Percentiles rank a stretch among this genome's conserved stretches.
phyloP scores from a whole-genome alignment of 2,113 vertebrate genomes.

The Lucifuga dentata region DNA sequence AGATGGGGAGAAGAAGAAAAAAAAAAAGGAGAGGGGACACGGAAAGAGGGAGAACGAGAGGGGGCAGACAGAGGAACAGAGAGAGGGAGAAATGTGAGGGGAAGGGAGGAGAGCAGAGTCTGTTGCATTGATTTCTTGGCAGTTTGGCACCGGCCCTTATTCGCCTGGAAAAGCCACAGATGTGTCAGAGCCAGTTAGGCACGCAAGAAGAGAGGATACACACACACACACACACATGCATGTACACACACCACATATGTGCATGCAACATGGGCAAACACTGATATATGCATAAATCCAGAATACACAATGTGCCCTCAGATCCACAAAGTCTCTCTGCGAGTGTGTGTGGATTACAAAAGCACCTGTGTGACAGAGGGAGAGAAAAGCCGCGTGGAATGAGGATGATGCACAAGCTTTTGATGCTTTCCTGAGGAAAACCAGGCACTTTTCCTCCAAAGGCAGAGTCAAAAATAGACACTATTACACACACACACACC shows the following conservation, averaged over 20 bases:
- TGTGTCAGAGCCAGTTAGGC: slow-evolving; percentile 72
- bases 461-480: slow-evolving; percentile 64
- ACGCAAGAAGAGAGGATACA: slow-evolving; percentile 45
- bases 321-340: slow-evolving; percentile 18
- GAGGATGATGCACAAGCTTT: slow-evolving; percentile 53
- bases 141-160: slow-evolving; percentile 69
- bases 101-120: slow-evolving; percentile 49
- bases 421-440: slow-evolving; percentile 58
- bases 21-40: slow-evolving; percentile 7
- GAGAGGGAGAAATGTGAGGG: slow-evolving; percentile 21
- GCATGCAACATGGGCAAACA: slow-evolving; percentile 17
- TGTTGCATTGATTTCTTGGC: slow-evolving; percentile 78
- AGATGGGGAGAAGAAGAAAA: slow-evolving; percentile 54
- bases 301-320: slow-evolving; percentile 16
- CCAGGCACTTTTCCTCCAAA: slow-evolving; percentile 51
- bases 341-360: slow-evolving; percentile 39
- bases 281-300: slow-evolving; percentile 24
- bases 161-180: slow-evolving; percentile 75
- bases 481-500: slow-evolving; percentile 68
- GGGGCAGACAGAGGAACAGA: slow-evolving; percentile 9
- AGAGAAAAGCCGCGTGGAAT: slow-evolving; percentile 19
- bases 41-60: slow-evolving; percentile 9
- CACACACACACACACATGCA: slow-evolving; percentile 29
- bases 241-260: slow-evolving; percentile 25
- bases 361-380: slow-evolving; percentile 49